Conservation (phyloP, 2,113 vertebrate species). For the Corythornis madagascariensis region DNA sequence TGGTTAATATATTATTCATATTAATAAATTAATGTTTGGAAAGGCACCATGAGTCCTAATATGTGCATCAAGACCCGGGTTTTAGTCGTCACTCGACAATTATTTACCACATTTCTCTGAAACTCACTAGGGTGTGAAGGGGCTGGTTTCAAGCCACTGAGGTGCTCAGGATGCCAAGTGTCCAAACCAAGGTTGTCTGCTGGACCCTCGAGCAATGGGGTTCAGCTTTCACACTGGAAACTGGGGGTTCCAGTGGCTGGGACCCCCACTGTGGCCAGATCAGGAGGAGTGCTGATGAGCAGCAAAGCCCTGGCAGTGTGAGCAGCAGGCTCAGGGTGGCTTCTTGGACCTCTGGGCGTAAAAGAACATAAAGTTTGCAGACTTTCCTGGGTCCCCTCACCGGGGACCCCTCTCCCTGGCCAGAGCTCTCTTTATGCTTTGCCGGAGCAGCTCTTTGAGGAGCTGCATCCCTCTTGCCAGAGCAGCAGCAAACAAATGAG, state of each 20-base stretch:
- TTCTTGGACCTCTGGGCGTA: fast-evolving
- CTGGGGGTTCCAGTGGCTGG: not conserved
- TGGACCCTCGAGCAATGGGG: fast-evolving
- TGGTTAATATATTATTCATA: constrained; percentile 81
- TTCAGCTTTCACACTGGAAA: not conserved
- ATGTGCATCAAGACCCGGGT: not conserved
- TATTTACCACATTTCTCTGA: not conserved
- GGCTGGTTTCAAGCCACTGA: not conserved
- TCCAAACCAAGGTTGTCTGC: not conserved
- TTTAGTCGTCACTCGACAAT: constrained; percentile 26
- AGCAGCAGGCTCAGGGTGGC: fast-evolving
- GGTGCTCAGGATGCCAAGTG: fast-evolving
- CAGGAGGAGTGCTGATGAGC: not conserved
- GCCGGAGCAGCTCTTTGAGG: not conserved
- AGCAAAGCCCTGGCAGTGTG: fast-evolving
- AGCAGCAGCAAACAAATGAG: constrained; percentile 15
- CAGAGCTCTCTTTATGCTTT: not conserved
- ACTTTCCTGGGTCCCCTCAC: not conserved
- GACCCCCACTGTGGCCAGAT: not conserved
- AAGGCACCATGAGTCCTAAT: constrained; percentile 34
- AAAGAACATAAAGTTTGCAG: not conserved
- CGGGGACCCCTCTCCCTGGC: fast-evolving
- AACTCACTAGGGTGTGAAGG: not conserved
- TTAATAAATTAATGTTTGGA: constrained; percentile 79
- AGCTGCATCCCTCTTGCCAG: not conserved